Base-by-base conservation (phyloP, 2,888 invertebrate species). In the Ischnura elegans region DNA sequence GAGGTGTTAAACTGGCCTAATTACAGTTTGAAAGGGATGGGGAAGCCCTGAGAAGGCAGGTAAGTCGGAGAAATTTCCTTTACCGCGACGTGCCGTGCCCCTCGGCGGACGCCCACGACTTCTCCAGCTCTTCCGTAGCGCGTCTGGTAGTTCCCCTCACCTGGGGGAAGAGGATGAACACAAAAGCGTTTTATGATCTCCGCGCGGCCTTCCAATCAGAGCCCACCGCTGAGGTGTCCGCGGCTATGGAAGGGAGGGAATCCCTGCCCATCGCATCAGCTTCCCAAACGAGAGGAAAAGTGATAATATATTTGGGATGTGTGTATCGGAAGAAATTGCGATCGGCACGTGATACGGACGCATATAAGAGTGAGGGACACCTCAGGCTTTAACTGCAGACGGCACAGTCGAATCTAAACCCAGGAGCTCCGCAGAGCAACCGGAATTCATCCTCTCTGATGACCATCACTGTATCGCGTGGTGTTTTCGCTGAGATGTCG, bases 181-280 rank as follows among this genome's bases (percentile, higher is more conserved):
- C 51, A 51, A 13, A 5, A 10, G 76, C 8, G 36, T 76, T 76
- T 76, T 36, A 76, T 76, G 76, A 36, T 76, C 8, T 76, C 36
- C 3, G 36, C 76, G 76, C 76, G 29, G 76, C 36, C 76, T 76
- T 76, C 76, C 76, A 76, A 76, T 76, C 76, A 36, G 5, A 76
- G 29, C 36, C 36, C 76, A 76, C 36, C 76, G 76, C 36, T 29
- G 47, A 8, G 66, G 66, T 5, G 36, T 29, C 36, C n/a, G n/a
- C n/a, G n/a, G n/a, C n/a, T n/a, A n/a, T n/a, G 76, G 76, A 16
- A 36, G 76, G 76, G 76, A 76, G 76, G 76, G 76, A 76, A 76
- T 76, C 76, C 76, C 76, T 76, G 21, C 16, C 76, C 36, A 36
- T 76, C 25, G 29, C 2, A 36, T 16, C 21, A 76, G 36, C 29